Base-by-base conservation (phyloP, 2,888 invertebrate genomes). In the Amaurobius ferox region DNA sequence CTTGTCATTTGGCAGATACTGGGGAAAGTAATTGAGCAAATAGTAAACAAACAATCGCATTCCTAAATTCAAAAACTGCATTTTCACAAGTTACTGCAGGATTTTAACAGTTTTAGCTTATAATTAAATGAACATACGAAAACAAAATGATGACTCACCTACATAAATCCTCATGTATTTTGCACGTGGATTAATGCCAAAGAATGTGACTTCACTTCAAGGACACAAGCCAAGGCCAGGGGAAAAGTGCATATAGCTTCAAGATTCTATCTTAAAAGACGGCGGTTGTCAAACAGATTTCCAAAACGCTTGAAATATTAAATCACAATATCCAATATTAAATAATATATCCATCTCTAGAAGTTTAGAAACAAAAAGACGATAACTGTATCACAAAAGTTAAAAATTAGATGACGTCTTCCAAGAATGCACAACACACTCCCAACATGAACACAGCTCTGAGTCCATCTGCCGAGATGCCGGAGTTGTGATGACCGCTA, bases 171-270 rank as follows among this genome's bases (percentile, higher is more conserved):
- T 64, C 77, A 77, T 64, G 77, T 85, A 67, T 66, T 64, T 19
- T 48, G 55, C 83, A 85, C 83, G 77, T 85, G 83, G 83, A 85
- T 72, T 35, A 48, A 61, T 72, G 77, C 83, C 83, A 85, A 85
- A 71, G 83, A 85, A 85, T 85, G 71, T 66, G 66, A 71, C 39
- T 80, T 73, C 73, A 55, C 71, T 77, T 85, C 83, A 85, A 85
- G 83, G 83, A 78, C 83, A 85, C 35, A 66, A 77, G 83, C 83
- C 83, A 85, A 85, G 83, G 83, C 83, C 71, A 77, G 61, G 16
- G 64, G 44, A 71, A 70, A 83, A 66, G 73, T 81, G 39, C 71
- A 62, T 64, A n/a, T 67, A 30, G 55, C 39, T 67, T 85, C 67
- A 68, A 66, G 61, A 55, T 29, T 61, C 19, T 32, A 55, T 3